Evolutionary conservation across 2,113 vertebrate genomes (phyloP).

Genomic region (Corynorhinus townsendii): DNA sequence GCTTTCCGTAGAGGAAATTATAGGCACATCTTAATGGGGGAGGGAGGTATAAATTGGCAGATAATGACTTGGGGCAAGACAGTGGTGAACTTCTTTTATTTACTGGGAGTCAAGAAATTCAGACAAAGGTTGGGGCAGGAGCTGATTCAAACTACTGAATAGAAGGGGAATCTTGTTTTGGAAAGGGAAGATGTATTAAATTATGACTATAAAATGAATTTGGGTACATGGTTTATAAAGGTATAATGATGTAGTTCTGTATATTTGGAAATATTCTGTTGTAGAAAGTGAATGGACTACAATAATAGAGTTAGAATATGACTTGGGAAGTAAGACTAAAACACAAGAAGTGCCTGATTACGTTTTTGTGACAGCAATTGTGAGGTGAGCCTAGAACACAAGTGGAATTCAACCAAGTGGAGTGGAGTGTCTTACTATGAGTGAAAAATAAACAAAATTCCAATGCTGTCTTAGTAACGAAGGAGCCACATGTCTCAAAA

Average conservation of each 20-base stretch:
- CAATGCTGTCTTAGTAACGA: neutral
- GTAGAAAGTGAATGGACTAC: neutral
- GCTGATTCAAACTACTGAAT: neutral
- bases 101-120: slow-evolving; percentile 8
- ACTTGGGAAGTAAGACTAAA: neutral
- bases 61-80: neutral
- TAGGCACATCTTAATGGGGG: neutral
- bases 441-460: neutral
- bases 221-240: slow-evolving; percentile 1
- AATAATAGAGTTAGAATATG: neutral
- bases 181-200: neutral
- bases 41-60: neutral
- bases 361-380: neutral
- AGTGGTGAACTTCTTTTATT: neutral
- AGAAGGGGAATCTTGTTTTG: neutral
- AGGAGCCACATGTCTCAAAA: neutral
- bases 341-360: neutral
- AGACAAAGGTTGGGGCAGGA: neutral
- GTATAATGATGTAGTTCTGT: neutral
- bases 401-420: neutral
- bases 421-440: neutral
- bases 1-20: neutral
- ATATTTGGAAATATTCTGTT: slow-evolving; percentile 42
- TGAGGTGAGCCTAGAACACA: neutral
- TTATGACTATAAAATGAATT: neutral